Base-by-base conservation (phyloP, 1,140 invertebrate genomes). In the Sycobia sp. region DNA sequence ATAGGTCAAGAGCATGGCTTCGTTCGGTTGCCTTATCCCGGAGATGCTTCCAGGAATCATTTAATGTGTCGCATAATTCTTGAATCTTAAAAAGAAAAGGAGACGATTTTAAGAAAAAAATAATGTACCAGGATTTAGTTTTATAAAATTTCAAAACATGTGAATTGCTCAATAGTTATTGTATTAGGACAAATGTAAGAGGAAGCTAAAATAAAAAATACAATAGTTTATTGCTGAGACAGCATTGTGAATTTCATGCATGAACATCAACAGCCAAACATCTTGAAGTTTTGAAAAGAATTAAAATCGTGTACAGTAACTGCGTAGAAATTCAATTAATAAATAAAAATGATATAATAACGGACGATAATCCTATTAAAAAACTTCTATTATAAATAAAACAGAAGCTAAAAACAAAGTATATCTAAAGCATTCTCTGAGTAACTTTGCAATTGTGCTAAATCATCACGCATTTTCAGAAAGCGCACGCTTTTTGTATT, bases 1-100 rank as follows among this genome's bases (percentile, higher is more conserved):
- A 93, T 23, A 93, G 83, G 71, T 97, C 93, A 27, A 97, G 83
- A 64, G 91, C 90, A 34, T 87, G 88, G 38, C 86, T 89, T 22
- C 93, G 84, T 64, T 90, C 88, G 16, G 84, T 83, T 1, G 90
- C 89, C 63, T 89, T 89, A 8, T 85, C 83, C 43, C 88, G 84
- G 29, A 94, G 80, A 62, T 89, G 85, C 14, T 83, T 76, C 91
- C 93, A 95, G 0, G 88, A 86, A 2, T 84, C 77, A 59, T 87
- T 83, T 44, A 93, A 74, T 41, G 83, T 79, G 23, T 84, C 79
- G 73, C 90, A 91, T 11, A 91, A 74, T n/a, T 85, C 82, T 75
- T 85, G 79, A 60, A 91, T 88, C 84, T 88, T 62, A 54, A 67
- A 67, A 46, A 32, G 41, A 62, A 58, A 49, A 14, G 18, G 29